Percentiles rank a stretch among this genome's conserved stretches.
phyloP scores from a whole-genome alignment of 2,888 invertebrate genomes.

The Ophion costatus region DNA sequence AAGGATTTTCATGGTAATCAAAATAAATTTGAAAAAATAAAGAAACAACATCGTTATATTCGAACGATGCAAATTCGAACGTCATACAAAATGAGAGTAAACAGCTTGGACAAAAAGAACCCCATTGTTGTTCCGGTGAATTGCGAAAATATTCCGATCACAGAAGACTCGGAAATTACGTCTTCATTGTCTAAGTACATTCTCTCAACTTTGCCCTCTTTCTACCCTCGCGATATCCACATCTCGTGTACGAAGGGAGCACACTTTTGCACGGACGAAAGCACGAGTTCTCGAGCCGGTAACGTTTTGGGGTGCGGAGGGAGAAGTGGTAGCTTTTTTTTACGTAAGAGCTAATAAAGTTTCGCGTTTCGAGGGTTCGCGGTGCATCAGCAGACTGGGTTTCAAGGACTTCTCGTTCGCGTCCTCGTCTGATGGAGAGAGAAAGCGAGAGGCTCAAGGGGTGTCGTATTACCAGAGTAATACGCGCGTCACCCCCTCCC shows the following conservation, averaged over 20 bases:
- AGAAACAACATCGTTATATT: no score
- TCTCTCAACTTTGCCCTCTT: not conserved
- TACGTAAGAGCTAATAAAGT: constrained; percentile 67
- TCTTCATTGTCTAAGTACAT: constrained; percentile 9
- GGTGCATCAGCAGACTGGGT: constrained; percentile 65
- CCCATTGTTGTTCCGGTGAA: not conserved
- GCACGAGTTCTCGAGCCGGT: constrained; percentile 12
- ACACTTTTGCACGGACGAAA: constrained; percentile 24
- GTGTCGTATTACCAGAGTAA: constrained; percentile 44
- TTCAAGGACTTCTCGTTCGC: constrained; percentile 72
- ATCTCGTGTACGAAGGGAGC: not conserved
- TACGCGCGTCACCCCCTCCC: constrained; percentile 27
- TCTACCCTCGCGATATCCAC: not conserved
- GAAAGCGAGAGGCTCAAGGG: constrained; percentile 48
- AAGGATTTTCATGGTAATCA: no score
- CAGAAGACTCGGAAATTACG: not conserved
- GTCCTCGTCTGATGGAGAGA: not conserved
- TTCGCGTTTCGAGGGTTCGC: constrained; percentile 73
- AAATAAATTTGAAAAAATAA: no score
- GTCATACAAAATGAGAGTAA: no score
- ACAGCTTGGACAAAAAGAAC: no score
- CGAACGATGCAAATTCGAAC: no score
- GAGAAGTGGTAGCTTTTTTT: constrained; percentile 16
- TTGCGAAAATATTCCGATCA: not conserved
- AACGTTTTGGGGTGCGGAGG: not conserved